These are phyloP conservation scores for Lutraria lutraria DNA, from an alignment of 2,888 invertebrate species.

Conservation along the genomic window DNA sequence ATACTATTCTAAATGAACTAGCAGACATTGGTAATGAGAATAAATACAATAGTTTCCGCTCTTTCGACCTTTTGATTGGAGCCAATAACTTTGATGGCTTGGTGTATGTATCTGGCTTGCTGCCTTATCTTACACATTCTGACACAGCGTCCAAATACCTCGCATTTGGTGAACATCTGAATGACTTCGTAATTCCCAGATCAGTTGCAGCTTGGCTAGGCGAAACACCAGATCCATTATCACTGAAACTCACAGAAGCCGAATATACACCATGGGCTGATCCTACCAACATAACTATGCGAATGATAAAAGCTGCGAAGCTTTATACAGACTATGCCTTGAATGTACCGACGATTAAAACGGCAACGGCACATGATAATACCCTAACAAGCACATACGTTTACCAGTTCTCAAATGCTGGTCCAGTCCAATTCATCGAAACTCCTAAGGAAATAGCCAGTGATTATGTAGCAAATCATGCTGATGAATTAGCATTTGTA, in stretches of 20 bases:
- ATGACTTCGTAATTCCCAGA: constrained; percentile 20
- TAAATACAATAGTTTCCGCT: constrained; percentile 30
- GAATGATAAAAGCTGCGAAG: not conserved
- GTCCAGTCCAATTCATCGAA: not conserved
- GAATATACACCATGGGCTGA: constrained; percentile 41
- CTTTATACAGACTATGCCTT: constrained; percentile 35
- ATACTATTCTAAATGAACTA: constrained; percentile 25
- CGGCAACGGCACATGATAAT: constrained; percentile 25
- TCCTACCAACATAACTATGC: constrained; percentile 6
- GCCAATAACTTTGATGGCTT: constrained; percentile 43
- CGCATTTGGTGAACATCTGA: constrained; percentile 25
- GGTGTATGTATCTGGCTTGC: constrained; percentile 8
- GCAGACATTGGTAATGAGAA: not conserved
- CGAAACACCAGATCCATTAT: constrained; percentile 24
- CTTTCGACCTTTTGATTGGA: constrained; percentile 45
- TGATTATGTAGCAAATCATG: constrained; percentile 31
- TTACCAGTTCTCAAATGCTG: constrained; percentile 34
- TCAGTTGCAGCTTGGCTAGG: constrained; percentile 9
- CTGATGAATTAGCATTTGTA: constrained; percentile 34
- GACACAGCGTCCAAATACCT: not conserved
- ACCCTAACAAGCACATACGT: constrained; percentile 27
- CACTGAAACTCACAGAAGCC: not conserved
- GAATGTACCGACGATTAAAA: constrained; percentile 32
- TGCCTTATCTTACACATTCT: not conserved
- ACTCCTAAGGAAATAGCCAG: not conserved